These are phyloP conservation scores for Castor canadensis DNA, from an alignment of 2,113 vertebrate genomes.

Conservation along the genomic window DNA sequence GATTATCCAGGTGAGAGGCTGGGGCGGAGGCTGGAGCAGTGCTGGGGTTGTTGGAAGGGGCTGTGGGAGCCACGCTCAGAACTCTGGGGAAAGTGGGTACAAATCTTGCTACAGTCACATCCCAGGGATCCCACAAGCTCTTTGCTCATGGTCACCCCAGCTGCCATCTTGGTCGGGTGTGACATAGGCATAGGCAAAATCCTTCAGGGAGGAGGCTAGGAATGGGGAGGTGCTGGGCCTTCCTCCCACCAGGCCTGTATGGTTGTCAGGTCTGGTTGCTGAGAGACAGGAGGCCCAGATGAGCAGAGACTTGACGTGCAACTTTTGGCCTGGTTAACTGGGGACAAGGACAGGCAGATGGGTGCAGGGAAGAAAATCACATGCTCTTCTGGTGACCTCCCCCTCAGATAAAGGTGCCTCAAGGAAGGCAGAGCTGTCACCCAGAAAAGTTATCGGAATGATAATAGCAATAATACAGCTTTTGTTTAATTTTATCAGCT, in stretches of 20 bases:
- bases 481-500: neutral
- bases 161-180: neutral
- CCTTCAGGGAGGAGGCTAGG: neutral
- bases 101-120: neutral
- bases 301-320: neutral
- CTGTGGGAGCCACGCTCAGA: neutral
- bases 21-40: fast-evolving
- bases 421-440: neutral
- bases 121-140: no score
- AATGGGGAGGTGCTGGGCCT: neutral
- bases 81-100: no score
- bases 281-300: neutral
- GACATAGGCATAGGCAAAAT: no score
- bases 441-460: neutral
- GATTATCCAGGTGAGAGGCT: conserved; percentile 51
- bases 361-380: neutral
- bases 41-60: neutral
- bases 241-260: fast-evolving
- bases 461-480: neutral
- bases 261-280: neutral
- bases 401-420: neutral
- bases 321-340: neutral
- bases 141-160: neutral
- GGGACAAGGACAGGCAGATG: neutral
- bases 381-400: neutral